These are phyloP conservation scores for Pterocles orientalis DNA, from an alignment of 2,113 vertebrate genomes.

Conservation along the genomic window DNA sequence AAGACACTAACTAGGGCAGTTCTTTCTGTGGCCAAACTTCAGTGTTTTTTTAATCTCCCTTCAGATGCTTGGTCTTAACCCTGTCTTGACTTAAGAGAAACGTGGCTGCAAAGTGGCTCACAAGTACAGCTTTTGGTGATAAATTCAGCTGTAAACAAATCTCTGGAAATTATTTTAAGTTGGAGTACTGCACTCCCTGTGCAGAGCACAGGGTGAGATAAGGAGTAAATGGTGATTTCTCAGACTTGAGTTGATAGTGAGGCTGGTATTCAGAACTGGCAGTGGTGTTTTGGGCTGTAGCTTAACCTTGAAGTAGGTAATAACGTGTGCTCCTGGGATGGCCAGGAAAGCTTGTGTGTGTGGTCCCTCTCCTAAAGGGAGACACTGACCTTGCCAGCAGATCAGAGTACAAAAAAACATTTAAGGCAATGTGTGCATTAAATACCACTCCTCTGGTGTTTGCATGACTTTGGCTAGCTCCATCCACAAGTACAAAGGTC, in stretches of 20 bases:
- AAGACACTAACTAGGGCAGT: neutral
- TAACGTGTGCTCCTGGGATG: neutral
- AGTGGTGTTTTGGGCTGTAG: neutral
- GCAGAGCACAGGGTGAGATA: neutral
- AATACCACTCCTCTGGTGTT: neutral
- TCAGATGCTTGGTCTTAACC: neutral
- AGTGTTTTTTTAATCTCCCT: neutral
- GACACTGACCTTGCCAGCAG: slow-evolving; percentile 34
- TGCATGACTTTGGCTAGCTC: neutral
- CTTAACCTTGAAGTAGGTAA: neutral
- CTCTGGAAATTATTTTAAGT: neutral
- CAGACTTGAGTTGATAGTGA: neutral
- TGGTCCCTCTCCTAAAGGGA: neutral
- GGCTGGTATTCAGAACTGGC: neutral
- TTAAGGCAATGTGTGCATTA: neutral
- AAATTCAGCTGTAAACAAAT: neutral
- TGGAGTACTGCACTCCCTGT: neutral
- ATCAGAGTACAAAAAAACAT: neutral
- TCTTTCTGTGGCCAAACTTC: neutral
- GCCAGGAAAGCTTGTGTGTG: neutral
- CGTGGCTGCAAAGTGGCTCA: neutral
- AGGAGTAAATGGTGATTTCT: neutral
- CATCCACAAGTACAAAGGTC: neutral
- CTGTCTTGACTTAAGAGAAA: neutral
- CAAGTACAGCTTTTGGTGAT: neutral